A percentile compares a stretch with the other conserved stretches of the same genome.
These are phyloP conservation scores for Galeruca laticollis DNA, from an alignment of 2,888 invertebrate genomes.

Conservation along the genomic window DNA sequence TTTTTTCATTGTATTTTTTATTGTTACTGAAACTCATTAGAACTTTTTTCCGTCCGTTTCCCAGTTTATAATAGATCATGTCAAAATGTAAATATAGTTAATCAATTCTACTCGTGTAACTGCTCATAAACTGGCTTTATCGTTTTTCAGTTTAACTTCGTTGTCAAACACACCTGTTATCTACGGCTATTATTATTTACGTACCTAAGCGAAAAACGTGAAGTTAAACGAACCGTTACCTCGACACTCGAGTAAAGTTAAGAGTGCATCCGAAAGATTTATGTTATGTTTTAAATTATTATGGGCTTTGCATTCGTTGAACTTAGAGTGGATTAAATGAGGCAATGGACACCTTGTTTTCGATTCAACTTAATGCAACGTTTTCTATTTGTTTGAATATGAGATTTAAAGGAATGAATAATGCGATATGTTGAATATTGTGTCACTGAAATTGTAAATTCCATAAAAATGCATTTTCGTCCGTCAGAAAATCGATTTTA, in stretches of 20 bases:
- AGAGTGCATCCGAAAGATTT: constrained; percentile 41
- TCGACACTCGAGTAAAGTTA: constrained; percentile 14
- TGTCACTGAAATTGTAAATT: no score
- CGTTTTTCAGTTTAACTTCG: constrained; percentile 9
- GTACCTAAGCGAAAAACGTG: constrained; percentile 14
- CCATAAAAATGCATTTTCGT: no score
- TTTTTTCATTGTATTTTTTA: no score
- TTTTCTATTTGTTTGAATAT: not conserved
- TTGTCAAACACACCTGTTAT: constrained; percentile 25
- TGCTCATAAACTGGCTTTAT: constrained; percentile 8
- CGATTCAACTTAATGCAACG: not conserved
- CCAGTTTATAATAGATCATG: not conserved
- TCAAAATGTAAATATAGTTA: not conserved
- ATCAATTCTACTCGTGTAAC: not conserved
- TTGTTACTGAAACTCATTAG: no score
- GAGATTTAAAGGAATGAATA: not conserved
- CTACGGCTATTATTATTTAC: constrained; percentile 18
- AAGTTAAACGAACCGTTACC: constrained; percentile 18
- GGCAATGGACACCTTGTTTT: constrained; percentile 17
- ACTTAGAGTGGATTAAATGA: constrained; percentile 28
- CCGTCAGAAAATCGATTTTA: no score
- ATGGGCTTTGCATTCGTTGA: constrained; percentile 35
- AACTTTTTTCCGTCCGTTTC: not conserved
- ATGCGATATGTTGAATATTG: not conserved
- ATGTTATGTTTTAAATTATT: constrained; percentile 36